phyloP scores from a whole-genome alignment of 2,797 vertebrate genomes.

The Loriculus beryllinus region DNA sequence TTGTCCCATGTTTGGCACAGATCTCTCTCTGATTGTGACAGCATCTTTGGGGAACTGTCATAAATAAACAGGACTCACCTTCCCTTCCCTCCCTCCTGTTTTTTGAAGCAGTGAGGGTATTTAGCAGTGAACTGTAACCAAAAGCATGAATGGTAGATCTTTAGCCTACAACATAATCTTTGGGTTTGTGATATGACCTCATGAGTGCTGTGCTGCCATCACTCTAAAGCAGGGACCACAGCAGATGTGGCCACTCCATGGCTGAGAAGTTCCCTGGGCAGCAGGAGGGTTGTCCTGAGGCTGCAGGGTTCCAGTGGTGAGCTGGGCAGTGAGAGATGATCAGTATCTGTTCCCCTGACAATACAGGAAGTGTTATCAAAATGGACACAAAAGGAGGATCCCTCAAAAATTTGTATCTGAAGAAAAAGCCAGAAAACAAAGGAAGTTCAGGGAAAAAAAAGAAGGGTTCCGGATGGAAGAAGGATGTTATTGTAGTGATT shows the following conservation, averaged over 20 bases:
- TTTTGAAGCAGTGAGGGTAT: background rate
- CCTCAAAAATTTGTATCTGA: background rate
- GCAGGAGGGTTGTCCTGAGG: background rate
- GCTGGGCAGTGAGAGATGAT: background rate
- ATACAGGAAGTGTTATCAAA: background rate
- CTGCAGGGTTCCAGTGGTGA: background rate
- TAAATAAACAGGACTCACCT: background rate
- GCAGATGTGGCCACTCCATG: accelerated
- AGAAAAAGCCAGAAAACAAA: background rate
- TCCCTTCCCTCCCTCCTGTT: background rate
- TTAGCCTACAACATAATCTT: background rate
- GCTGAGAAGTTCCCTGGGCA: background rate
- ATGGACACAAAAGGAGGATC: background rate
- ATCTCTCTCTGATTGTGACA: background rate
- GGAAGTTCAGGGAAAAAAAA: background rate
- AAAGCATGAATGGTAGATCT: background rate
- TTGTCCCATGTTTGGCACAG: background rate
- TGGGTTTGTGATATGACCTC: background rate
- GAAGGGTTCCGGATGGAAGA: background rate
- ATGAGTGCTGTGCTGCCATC: accelerated
- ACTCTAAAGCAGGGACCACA: background rate
- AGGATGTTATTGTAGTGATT: background rate
- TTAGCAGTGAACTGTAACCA: background rate
- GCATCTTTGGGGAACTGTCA: background rate
- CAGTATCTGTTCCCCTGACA: background rate